These are phyloP conservation scores for Glyphotaelius pellucidus DNA, from an alignment of 2,888 invertebrate species.

Conservation along the genomic window DNA sequence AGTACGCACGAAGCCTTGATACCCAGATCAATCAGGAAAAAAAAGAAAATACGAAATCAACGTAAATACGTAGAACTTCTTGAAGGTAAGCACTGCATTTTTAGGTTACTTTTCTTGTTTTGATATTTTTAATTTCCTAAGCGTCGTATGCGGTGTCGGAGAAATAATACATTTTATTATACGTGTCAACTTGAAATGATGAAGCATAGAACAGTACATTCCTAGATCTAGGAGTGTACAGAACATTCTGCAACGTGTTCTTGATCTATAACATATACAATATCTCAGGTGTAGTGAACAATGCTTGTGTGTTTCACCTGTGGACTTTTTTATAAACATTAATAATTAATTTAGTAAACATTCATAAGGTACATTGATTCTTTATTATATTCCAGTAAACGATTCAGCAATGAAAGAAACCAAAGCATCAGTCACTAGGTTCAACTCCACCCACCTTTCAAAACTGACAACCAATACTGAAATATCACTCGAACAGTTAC, in stretches of 20 bases:
- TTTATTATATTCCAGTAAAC: constrained; percentile 76
- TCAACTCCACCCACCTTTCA: constrained; percentile 82
- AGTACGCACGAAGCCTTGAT: constrained; percentile 53
- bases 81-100: constrained; percentile 76
- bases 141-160: background rate
- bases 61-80: constrained; percentile 83
- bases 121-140: background rate
- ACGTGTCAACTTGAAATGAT: background rate
- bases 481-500: constrained; percentile 78
- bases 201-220: no score
- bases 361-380: background rate
- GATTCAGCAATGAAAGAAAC: constrained; percentile 80
- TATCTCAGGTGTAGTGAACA: background rate
- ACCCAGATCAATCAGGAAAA: constrained; percentile 72
- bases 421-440: constrained; percentile 82
- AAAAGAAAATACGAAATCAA: constrained; percentile 73
- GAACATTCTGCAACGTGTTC: background rate
- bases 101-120: background rate
- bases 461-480: constrained; percentile 79
- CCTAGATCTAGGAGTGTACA: no score
- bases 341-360: background rate
- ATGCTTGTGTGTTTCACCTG: background rate
- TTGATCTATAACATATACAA: background rate
- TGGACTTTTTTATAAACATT: background rate
- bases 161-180: background rate